These are phyloP conservation scores for Poeciliopsis prolifica DNA, from an alignment of 2,113 vertebrate genomes.

Conservation along the genomic window DNA sequence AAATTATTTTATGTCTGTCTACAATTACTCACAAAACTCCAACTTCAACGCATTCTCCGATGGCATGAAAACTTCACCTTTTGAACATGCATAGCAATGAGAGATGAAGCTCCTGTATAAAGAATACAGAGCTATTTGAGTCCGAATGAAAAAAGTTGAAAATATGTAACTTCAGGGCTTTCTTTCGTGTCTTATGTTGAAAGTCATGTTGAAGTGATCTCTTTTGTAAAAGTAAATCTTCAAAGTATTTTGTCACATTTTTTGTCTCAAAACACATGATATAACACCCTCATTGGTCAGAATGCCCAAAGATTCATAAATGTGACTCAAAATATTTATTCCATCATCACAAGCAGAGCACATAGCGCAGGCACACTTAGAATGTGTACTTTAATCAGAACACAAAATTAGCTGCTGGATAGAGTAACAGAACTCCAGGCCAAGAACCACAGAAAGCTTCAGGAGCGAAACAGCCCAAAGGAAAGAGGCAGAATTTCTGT, in stretches of 20 bases:
- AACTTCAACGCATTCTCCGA: no score
- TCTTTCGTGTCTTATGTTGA: background rate
- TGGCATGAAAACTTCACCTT: no score
- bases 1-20: no score
- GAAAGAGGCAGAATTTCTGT: background rate
- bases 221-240: background rate
- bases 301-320: background rate
- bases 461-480: background rate
- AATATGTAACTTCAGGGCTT: no score
- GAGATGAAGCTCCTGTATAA: no score
- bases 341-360: background rate
- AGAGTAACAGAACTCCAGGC: background rate
- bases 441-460: background rate
- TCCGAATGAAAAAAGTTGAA: no score
- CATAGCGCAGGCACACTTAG: no score
- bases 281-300: background rate
- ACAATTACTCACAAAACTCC: no score
- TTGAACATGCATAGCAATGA: no score
- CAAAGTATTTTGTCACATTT: background rate
- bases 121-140: no score
- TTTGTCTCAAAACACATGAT: background rate
- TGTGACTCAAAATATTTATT: background rate
- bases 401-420: background rate
- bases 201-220: background rate
- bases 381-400: background rate